These are phyloP conservation scores for Chondrosia reniformis DNA, from an alignment of 37 sponge, comb jelly and placozoan genomes.

Conservation along the genomic window DNA sequence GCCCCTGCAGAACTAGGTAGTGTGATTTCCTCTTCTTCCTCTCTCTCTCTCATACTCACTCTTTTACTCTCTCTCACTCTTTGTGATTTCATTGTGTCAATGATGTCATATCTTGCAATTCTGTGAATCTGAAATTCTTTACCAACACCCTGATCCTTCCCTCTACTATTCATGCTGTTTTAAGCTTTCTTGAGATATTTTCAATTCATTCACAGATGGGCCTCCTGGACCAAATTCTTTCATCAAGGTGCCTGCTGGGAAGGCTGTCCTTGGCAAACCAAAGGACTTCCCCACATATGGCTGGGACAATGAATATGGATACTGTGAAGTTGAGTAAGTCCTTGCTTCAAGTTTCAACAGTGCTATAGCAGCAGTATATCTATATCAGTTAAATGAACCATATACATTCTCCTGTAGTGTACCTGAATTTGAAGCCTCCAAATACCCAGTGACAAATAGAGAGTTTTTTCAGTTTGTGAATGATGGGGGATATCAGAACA, in stretches of 20 bases:
- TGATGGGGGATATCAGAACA: conserved; percentile 63
- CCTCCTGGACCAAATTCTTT: conserved; percentile 65
- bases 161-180: conserved; percentile 6
- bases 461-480: conserved; percentile 84
- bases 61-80: too few relatives aligned
- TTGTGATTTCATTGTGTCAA: background rate
- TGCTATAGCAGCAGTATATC: background rate
- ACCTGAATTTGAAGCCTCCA: conserved; percentile 72
- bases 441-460: conserved; percentile 71
- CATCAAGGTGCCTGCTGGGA: conserved; percentile 47
- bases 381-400: background rate
- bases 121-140: background rate
- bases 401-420: conserved; percentile 40
- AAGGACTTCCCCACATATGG: conserved; percentile 81
- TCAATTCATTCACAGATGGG: conserved; percentile 23
- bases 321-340: conserved; percentile 50
- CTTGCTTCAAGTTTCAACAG: background rate
- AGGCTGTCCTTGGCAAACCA: conserved; percentile 69
- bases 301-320: conserved; percentile 94
- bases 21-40: background rate
- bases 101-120: background rate
- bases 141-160: background rate
- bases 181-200: background rate
- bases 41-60: background rate
- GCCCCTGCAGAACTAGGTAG: conserved; percentile 54